Evolutionary conservation across 2,113 vertebrate species (phyloP), one percentile per base, ranked within the genome.

Genomic region (Etia nguti): DNA sequence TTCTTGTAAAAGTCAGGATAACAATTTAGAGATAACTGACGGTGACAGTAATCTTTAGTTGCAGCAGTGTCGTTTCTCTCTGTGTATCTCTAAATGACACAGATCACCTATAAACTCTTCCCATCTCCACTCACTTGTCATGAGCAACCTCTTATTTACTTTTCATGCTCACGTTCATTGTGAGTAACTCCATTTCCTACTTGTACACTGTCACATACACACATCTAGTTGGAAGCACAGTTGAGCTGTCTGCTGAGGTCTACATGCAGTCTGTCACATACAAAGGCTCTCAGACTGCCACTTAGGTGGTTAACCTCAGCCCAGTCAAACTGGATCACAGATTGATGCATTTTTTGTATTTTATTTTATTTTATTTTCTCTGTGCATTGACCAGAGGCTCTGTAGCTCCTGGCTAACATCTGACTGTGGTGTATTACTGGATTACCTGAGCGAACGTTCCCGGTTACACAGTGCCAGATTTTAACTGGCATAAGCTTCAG

Each of bases 401-500:
- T 81, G n/a, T 54, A 83, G 56, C 31, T 88, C 82, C 80, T 84
- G 54, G 65, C 89, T 93, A 87, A 90, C 87, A 73, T 87, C 70
- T 92, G 88, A 90, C 88, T 87, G 84, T 90, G 91, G 86, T 88
- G 90, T 92, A 92, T 94, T 60, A 82, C 52, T 86, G 86, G 89
- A 93, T 94, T 92, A 92, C 68, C 80, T 92, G 79, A 92, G 79
- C 54, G 38, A 88, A 86, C 34, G 62, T 79, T 62, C 10, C 60
- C 43, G 26, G 88, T 82, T 92, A 87, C 87, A 90, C 88, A 80
- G 46, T 85, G 82, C 11, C 2, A 52, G 55, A 84, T 90, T 91
- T 90, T 90, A 84, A 80, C 81, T 68, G 43, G 62, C 54, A 50
- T 90, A 88, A 91, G 70, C 89, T 36, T 86, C 57, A 55, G 56